Conservation (phyloP, 2,113 vertebrate genomes). For the Centropristis striata region DNA sequence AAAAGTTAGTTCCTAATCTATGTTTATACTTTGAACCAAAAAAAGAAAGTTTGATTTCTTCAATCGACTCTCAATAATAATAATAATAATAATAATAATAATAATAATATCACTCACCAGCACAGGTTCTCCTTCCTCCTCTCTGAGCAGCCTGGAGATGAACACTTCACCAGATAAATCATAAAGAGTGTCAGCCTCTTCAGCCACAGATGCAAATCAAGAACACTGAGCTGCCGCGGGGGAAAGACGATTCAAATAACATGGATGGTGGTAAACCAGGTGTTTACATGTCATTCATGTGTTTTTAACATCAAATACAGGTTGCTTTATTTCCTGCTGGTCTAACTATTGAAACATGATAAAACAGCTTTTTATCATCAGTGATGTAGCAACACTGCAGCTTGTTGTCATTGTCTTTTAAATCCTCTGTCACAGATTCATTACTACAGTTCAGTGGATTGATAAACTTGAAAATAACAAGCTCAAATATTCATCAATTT, state of each 20-base stretch:
- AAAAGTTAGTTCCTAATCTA: neutral
- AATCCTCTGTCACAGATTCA: neutral
- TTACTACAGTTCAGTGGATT: neutral
- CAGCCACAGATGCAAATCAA: conserved; percentile 58
- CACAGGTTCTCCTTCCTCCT: neutral
- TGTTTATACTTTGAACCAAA: neutral
- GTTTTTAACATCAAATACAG: neutral
- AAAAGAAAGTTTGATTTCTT: neutral
- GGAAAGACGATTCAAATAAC: conserved; percentile 47
- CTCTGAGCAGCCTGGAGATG: neutral
- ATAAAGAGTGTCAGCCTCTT: conserved; percentile 7
- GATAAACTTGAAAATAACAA: too few relatives aligned
- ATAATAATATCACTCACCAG: conserved; percentile 41
- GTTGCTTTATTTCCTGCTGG: neutral
- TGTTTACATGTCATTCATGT: neutral
- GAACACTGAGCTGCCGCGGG: neutral
- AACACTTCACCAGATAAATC: conserved; percentile 13
- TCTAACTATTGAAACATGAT: neutral
- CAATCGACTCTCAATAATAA: neutral
- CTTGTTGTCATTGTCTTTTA: neutral
- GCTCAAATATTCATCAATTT: too few relatives aligned
- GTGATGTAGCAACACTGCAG: too few relatives aligned
- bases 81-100: neutral
- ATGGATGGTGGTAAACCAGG: neutral
- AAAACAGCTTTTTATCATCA: neutral